Evolutionary conservation across 2,888 invertebrate genomes (phyloP).

Genomic region (Ochropacha duplaris): DNA sequence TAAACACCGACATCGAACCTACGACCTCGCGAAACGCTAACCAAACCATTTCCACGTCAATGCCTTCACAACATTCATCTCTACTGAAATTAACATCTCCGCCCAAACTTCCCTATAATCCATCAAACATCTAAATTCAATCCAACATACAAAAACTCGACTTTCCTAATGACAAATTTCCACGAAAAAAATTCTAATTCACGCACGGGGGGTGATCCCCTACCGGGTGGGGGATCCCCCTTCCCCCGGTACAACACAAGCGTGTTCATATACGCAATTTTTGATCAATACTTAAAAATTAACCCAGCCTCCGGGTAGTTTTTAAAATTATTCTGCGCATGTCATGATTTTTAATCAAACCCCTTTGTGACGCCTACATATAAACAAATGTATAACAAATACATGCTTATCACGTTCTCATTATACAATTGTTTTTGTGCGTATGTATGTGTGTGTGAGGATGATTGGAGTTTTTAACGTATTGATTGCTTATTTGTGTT

Average conservation of each 20-base stretch:
- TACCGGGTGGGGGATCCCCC: slow-evolving; percentile 12
- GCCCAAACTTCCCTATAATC: background rate
- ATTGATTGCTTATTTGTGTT: background rate
- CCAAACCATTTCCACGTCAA: background rate
- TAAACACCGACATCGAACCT: background rate
- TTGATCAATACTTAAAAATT: slow-evolving; percentile 84
- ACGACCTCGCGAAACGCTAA: background rate
- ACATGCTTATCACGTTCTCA: slow-evolving; percentile 43
- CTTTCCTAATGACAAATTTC: slow-evolving; percentile 73
- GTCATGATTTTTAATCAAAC: slow-evolving; percentile 82
- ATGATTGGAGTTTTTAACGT: background rate
- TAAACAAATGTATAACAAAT: slow-evolving; percentile 33
- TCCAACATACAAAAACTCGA: slow-evolving; percentile 36
- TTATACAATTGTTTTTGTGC: slow-evolving; percentile 24
- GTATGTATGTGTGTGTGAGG: background rate
- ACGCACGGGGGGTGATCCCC: slow-evolving; percentile 48
- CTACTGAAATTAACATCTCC: background rate
- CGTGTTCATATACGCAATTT: slow-evolving; percentile 72
- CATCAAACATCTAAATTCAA: background rate
- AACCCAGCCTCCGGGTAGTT: slow-evolving; percentile 79
- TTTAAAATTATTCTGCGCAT: slow-evolving; percentile 82
- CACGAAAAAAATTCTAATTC: slow-evolving; percentile 72
- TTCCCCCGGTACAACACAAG: slow-evolving; percentile 30
- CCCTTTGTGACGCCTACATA: slow-evolving; percentile 68
- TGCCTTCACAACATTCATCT: too few relatives aligned